phyloP scores from a whole-genome alignment of 1,140 invertebrate genomes.

The Wasmannia auropunctata region DNA sequence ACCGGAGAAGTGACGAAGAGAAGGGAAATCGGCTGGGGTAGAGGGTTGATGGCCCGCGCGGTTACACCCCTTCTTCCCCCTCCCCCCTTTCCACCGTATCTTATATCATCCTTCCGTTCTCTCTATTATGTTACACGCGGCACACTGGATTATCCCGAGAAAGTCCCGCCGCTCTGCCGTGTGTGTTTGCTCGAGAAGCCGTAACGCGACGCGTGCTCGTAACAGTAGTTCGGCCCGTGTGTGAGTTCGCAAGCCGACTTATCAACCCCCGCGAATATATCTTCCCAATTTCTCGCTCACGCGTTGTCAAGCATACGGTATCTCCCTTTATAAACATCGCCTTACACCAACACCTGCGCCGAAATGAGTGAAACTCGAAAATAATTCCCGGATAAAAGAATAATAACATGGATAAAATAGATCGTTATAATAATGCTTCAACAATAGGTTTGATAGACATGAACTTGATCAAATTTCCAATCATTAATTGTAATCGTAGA shows the following conservation, averaged over 20 bases:
- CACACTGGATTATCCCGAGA: constrained; percentile 39
- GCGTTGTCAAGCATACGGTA: constrained; percentile 19
- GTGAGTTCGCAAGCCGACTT: constrained; percentile 33
- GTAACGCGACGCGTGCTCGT: constrained; percentile 21
- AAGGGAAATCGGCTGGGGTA: constrained; percentile 23
- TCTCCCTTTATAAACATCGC: constrained; percentile 26
- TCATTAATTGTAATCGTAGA: neutral
- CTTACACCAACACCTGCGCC: constrained; percentile 8
- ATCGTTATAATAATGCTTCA: neutral
- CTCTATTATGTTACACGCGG: constrained; percentile 71
- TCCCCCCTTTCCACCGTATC: too few relatives aligned
- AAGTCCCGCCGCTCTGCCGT: neutral
- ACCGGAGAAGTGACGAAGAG: constrained; percentile 68
- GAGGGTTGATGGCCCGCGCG: constrained; percentile 49
- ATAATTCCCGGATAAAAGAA: neutral
- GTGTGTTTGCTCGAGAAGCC: neutral
- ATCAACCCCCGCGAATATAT: constrained; percentile 50
- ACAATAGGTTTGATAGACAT: neutral
- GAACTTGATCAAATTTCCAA: neutral
- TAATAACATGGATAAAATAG: neutral
- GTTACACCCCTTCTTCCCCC: too few relatives aligned
- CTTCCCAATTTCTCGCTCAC: constrained; percentile 45
- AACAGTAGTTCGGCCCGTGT: constrained; percentile 15
- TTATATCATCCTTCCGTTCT: constrained; percentile 71
- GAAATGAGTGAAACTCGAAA: neutral